Conservation (phyloP, 2,888 invertebrate species). For the Cartodere bifasciata region DNA sequence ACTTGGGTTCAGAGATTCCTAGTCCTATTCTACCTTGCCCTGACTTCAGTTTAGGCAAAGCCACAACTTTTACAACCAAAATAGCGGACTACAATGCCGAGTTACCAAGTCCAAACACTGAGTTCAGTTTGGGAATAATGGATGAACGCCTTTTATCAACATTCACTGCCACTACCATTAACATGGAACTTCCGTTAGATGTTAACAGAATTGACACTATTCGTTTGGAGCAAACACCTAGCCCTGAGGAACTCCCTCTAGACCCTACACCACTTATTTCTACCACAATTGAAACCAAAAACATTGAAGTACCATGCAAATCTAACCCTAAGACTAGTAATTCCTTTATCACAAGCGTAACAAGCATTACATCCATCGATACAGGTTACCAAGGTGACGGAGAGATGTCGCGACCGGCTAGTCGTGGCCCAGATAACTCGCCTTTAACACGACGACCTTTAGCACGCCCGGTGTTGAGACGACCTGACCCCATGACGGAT, state of each 20-base stretch:
- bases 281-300: constrained; percentile 36
- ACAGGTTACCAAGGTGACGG: constrained; percentile 91
- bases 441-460: constrained; percentile 41
- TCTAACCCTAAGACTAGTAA: constrained; percentile 52
- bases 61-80: too few relatives aligned
- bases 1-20: constrained; percentile 16
- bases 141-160: constrained; percentile 52
- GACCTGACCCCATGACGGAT: constrained; percentile 80
- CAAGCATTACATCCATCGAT: constrained; percentile 84
- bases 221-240: constrained; percentile 67
- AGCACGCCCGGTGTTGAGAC: constrained; percentile 41
- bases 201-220: constrained; percentile 31
- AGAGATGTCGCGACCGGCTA: constrained; percentile 77
- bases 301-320: constrained; percentile 48
- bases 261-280: constrained; percentile 59
- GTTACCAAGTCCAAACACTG: constrained; percentile 27
- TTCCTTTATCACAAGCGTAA: constrained; percentile 75
- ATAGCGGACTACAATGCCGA: too few relatives aligned
- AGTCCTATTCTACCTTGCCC: constrained; percentile 28
- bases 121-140: constrained; percentile 33
- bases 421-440: constrained; percentile 67
- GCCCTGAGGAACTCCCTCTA: constrained; percentile 71
- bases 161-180: constrained; percentile 44
- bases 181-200: constrained; percentile 42
- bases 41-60: constrained; percentile 31